Base-by-base conservation (phyloP, 2,888 invertebrate species). In the Tromatobia lineatoria region DNA sequence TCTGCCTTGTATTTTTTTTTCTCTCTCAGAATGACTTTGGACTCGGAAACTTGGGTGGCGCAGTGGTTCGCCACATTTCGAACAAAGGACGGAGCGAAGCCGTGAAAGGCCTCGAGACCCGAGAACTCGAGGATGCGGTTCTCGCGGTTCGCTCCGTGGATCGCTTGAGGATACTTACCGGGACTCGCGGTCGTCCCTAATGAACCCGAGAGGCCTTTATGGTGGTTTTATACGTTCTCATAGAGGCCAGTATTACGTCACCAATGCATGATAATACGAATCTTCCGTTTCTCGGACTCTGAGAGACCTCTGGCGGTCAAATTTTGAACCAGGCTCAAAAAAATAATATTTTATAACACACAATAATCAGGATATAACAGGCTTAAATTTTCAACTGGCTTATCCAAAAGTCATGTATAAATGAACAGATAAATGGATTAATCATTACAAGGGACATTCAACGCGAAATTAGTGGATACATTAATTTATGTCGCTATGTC, bases 181-280 rank as follows among this genome's bases (percentile, higher is more conserved):
- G 47, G 67, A 45, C 38, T 50, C 47, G 80, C 25, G 70, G 70
- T 67, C 79, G 80, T 79, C 59, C 45, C 76, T 80, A 77, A 80
- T 80, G 79, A 85, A 91, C 88, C 87, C 90, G 85, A 85, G 88
- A 80, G 73, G 71, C 67, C 59, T 88, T 89, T 90, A 88, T 88
- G 87, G 87, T 88, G 89, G 86, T 88, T 90, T 91, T 89, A 87
- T 90, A 88, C 87, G 85, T 88, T 88, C 64, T 83, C 80, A 52
- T 25, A 23, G 61, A 69, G 69, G 18, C 80, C 57, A 54, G 52
- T 45, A 50, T 80, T 84, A 80, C 85, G 80, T 84, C 85, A 85
- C 75, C 66, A 50, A 11, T 71, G 61, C 77, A 69, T 78, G 77
- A 80, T 74, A 42, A 81, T 81, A 67, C 80, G 75, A 50, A 77